Evolutionary conservation across 2,888 invertebrate genomes (phyloP), one percentile per base, ranked within the genome.

Genomic region (Melanargia galathea): DNA sequence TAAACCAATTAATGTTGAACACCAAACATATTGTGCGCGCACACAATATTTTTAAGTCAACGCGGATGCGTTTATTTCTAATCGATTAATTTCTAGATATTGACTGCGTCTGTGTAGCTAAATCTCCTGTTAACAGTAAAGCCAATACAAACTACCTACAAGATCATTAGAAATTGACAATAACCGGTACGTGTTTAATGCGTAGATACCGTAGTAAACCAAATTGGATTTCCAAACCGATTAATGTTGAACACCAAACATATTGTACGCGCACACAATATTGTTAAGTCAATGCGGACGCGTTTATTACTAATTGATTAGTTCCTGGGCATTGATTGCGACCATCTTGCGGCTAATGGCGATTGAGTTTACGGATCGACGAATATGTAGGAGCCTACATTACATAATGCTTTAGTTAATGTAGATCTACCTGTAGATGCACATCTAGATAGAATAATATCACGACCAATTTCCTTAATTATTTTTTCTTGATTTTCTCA

Each of bases 151-250:
- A 77, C 77, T 74, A 67, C 71, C n/a, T n/a, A n/a, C n/a, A n/a
- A 77, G 75, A 76, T 83, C 86, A 87, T 87, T 88, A 87, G 82
- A 78, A 83, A 83, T 83, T 83, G 76, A 83, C 87, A 88, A n/a
- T n/a, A 89, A 85, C 80, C 69, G 67, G 77, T 72, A 79, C 88
- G 87, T 90, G 86, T 86, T 81, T 83, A 84, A 83, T 84, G 81
- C 84, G 80, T n/a, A n/a, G n/a, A n/a, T 82, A 82, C 78, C 77
- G 79, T 72, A 79, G 78, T 77, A 75, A 71, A 80, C 81, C 80
- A 88, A 87, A 43, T 90, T 88, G 87, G 87, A 88, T 90, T 83
- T 86, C 86, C 86, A 80, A 85, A 87, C 83, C 87, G 90, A 90
- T 55, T 55, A 40, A 40, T 26, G 40, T 40, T 43, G 30, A 56